Evolutionary conservation across 2,797 vertebrate genomes (phyloP).

Genomic region (Oryzias sinensis): DNA sequence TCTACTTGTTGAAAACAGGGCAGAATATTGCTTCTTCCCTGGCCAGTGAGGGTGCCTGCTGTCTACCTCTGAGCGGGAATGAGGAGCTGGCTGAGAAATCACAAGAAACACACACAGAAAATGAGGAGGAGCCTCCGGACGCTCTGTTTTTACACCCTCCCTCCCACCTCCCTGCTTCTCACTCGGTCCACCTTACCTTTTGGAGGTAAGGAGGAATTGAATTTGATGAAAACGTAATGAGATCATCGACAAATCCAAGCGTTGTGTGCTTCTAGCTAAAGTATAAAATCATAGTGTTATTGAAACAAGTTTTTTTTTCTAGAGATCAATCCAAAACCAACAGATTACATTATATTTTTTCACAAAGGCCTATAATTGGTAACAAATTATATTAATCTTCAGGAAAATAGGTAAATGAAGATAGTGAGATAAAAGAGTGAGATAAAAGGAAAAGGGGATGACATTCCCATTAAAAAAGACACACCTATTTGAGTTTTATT

Average conservation of each 20-base stretch:
- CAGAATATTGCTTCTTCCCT: conserved; percentile 17
- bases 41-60: conserved; percentile 42
- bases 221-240: conserved; percentile 51
- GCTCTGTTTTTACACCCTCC: conserved; percentile 50
- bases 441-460: too few relatives aligned
- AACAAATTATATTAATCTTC: too few relatives aligned
- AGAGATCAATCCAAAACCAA: too few relatives aligned
- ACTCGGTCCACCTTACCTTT: conserved; percentile 52
- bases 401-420: too few relatives aligned
- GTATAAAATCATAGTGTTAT: conserved; percentile 23
- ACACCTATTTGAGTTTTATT: too few relatives aligned
- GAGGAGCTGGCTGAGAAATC: conserved; percentile 55
- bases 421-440: too few relatives aligned
- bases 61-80: conserved; percentile 64
- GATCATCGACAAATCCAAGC: conserved; percentile 39
- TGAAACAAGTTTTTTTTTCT: too few relatives aligned
- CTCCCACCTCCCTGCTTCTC: conserved; percentile 23
- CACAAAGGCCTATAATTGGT: too few relatives aligned
- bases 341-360: too few relatives aligned
- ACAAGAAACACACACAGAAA: conserved; percentile 62
- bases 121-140: conserved; percentile 69
- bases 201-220: conserved; percentile 25
- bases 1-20: conserved; percentile 16
- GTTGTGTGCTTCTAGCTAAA: conserved; percentile 7
- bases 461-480: too few relatives aligned